Percentiles rank a stretch among this genome's conserved stretches.
phyloP scores from a whole-genome alignment of 2,888 invertebrate species.

The Ryuthela nishihirai region DNA sequence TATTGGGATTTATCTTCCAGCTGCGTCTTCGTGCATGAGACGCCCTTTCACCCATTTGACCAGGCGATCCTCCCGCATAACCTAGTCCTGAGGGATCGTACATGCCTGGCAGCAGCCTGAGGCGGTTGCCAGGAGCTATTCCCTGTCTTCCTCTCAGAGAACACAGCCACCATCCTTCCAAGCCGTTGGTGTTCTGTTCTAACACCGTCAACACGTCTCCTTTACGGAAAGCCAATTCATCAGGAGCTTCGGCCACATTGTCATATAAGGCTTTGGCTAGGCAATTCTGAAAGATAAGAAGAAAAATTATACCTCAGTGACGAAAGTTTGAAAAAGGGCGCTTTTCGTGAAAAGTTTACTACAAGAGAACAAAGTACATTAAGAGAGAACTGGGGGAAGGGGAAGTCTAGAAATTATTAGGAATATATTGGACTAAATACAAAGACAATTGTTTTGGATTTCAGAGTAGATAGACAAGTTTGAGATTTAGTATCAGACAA shows the following conservation, averaged over 20 bases:
- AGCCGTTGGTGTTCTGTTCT: slow-evolving; percentile 84
- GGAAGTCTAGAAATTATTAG: no score
- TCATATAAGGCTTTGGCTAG: slow-evolving; percentile 90
- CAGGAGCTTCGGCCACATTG: slow-evolving; percentile 87
- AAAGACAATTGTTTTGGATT: no score
- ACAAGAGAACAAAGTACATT: no score
- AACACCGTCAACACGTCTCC: slow-evolving; percentile 87
- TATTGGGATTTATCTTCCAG: slow-evolving; percentile 2
- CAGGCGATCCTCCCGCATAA: slow-evolving; percentile 3
- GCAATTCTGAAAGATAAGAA: slow-evolving; percentile 63
- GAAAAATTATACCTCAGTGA: no score
- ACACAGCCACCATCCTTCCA: slow-evolving; percentile 96
- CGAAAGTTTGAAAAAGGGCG: no score
- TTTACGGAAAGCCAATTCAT: slow-evolving; percentile 87
- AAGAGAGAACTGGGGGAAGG: no score
- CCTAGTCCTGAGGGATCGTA: slow-evolving; percentile 62
- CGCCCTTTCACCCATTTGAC: neutral
- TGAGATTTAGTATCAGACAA: no score
- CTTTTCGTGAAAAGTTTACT: no score
- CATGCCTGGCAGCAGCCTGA: slow-evolving; percentile 69
- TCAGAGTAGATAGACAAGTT: no score
- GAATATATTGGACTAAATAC: no score
- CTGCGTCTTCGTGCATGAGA: slow-evolving; percentile 6
- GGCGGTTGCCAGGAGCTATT: slow-evolving; percentile 90
- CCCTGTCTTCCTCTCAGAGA: slow-evolving; percentile 84